Conservation (phyloP, 1,140 invertebrate genomes). For the Caenorhabditis elegans region DNA sequence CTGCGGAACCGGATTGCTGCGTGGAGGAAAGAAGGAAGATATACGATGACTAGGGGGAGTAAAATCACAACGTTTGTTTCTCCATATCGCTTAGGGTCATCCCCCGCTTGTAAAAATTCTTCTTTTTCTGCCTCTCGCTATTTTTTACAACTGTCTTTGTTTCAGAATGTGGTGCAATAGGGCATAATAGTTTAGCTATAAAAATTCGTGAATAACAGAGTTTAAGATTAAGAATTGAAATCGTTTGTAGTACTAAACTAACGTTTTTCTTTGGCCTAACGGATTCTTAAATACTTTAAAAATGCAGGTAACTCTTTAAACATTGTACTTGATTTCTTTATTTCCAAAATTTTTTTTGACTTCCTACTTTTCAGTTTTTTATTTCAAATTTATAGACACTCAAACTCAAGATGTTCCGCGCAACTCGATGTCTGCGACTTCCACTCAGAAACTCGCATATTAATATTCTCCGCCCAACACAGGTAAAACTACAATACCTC, state of each 20-base stretch:
- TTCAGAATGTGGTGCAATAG: constrained; percentile 15
- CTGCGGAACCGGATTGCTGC: constrained; percentile 27
- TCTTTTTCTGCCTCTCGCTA: not conserved
- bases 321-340: too few relatives aligned
- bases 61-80: not conserved
- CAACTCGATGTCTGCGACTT: not conserved
- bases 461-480: constrained; percentile 22
- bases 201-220: not conserved
- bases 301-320: not conserved
- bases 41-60: not conserved
- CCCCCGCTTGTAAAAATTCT: too few relatives aligned
- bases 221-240: too few relatives aligned
- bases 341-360: too few relatives aligned
- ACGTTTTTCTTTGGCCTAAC: too few relatives aligned
- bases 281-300: too few relatives aligned
- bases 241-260: too few relatives aligned
- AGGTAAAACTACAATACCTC: not conserved
- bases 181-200: constrained; percentile 12
- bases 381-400: too few relatives aligned
- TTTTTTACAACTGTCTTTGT: not conserved
- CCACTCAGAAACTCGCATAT: constrained; percentile 9
- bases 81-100: not conserved
- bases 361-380: too few relatives aligned
- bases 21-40: not conserved
- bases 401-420: constrained; percentile 1